Evolutionary conservation across 2,888 invertebrate genomes (phyloP).

Genomic region (Hirtodrosophila histrioides): DNA sequence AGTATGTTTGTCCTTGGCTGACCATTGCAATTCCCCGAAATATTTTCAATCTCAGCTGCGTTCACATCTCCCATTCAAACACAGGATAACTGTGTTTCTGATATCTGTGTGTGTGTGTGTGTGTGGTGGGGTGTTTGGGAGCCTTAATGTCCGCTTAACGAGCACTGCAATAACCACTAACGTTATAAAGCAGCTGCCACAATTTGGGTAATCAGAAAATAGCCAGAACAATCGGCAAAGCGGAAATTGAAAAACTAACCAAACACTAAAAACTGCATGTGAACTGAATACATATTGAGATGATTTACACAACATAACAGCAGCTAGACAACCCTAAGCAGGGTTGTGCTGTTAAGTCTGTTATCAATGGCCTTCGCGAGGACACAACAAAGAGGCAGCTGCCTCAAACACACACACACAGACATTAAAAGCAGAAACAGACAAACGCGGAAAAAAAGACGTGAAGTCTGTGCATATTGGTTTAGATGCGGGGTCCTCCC

Average conservation of each 20-base stretch:
- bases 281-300: constrained; percentile 12
- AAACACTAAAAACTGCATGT: constrained; percentile 8
- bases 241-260: constrained; percentile 36
- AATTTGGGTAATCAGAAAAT: constrained; percentile 12
- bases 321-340: constrained; percentile 3
- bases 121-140: background rate
- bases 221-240: constrained; percentile 12
- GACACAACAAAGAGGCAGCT: constrained; percentile 30
- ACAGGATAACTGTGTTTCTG: constrained; percentile 1
- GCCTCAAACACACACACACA: constrained; percentile 23
- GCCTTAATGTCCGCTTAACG: constrained; percentile 17
- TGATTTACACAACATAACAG: constrained; percentile 20
- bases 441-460: constrained; percentile 22
- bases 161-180: constrained; percentile 19
- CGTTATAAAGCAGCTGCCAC: constrained; percentile 22
- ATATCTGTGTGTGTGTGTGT: background rate
- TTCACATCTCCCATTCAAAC: constrained; percentile 1
- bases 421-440: constrained; percentile 56
- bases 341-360: constrained; percentile 38
- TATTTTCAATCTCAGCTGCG: constrained; percentile 1
- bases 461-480: constrained; percentile 8
- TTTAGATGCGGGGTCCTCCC: background rate
- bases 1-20: constrained; percentile 3
- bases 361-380: constrained; percentile 63
- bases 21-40: constrained; percentile 12